Percentiles rank a stretch among this genome's conserved stretches.
These are phyloP conservation scores for Cladopsammia gracilis DNA, from an alignment of 64 coral and sea anemone species.

Conservation along the genomic window DNA sequence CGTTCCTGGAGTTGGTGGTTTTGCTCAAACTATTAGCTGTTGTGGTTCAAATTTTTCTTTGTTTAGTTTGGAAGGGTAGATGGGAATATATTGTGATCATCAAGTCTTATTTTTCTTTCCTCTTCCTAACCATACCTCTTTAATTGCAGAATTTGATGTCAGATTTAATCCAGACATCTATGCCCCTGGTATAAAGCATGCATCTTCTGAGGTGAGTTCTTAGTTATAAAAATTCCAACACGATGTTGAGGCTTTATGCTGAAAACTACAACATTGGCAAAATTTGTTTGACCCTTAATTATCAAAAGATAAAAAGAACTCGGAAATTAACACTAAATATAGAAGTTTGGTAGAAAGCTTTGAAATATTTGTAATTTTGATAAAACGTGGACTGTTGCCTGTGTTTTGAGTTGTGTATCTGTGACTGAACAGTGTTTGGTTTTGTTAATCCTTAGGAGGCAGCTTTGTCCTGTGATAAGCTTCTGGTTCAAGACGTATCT, in stretches of 20 bases:
- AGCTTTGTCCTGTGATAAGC: slow-evolving; percentile 75
- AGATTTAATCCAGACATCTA: slow-evolving; percentile 96
- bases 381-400: too few relatives aligned
- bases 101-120: too few relatives aligned
- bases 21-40: neutral
- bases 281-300: too few relatives aligned
- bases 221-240: neutral
- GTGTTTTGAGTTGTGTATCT: neutral
- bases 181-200: slow-evolving; percentile 85
- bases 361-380: too few relatives aligned
- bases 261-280: neutral
- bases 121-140: neutral
- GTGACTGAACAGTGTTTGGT: neutral
- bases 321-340: too few relatives aligned
- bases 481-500: slow-evolving; percentile 85
- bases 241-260: neutral
- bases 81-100: too few relatives aligned
- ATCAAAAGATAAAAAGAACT: too few relatives aligned
- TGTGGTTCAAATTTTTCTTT: too few relatives aligned
- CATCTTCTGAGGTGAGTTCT: slow-evolving; percentile 76
- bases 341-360: too few relatives aligned
- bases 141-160: slow-evolving; percentile 90
- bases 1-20: neutral
- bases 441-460: slow-evolving; percentile 62
- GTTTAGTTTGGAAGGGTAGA: too few relatives aligned